Percentiles rank a stretch among this genome's conserved stretches.
Conservation (phyloP, 2,113 vertebrate genomes). For the Micronisus gabar region DNA sequence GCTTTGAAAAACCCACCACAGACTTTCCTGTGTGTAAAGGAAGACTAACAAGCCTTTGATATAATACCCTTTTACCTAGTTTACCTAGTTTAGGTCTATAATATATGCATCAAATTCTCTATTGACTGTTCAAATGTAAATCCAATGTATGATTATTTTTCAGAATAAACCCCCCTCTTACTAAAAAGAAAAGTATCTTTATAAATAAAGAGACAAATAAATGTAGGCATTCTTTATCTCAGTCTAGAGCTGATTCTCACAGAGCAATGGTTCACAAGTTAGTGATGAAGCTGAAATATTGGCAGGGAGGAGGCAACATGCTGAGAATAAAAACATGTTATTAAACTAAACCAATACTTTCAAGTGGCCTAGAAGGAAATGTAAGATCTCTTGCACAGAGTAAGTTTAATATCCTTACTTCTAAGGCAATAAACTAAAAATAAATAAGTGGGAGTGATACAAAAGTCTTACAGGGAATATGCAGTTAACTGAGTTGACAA, state of each 20-base stretch:
- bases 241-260: not conserved
- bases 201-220: constrained; percentile 3
- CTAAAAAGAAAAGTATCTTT: not conserved
- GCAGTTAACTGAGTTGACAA: not conserved
- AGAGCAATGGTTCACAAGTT: constrained; percentile 1
- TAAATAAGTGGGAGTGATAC: not conserved
- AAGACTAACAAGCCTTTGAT: not conserved
- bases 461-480: not conserved
- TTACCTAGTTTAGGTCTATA: not conserved
- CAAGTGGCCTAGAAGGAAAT: not conserved
- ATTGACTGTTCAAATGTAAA: not conserved
- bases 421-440: not conserved
- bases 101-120: not conserved
- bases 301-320: not conserved
- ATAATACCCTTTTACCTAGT: not conserved
- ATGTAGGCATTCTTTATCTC: not conserved
- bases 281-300: constrained; percentile 49
- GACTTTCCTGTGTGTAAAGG: not conserved
- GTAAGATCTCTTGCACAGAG: not conserved
- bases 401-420: not conserved
- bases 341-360: constrained; percentile 24
- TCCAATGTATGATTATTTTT: not conserved
- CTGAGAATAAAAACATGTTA: constrained; percentile 43
- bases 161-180: not conserved
- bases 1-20: not conserved